Conservation (phyloP, 2,888 invertebrate species). For the Cerceris rybyensis region DNA sequence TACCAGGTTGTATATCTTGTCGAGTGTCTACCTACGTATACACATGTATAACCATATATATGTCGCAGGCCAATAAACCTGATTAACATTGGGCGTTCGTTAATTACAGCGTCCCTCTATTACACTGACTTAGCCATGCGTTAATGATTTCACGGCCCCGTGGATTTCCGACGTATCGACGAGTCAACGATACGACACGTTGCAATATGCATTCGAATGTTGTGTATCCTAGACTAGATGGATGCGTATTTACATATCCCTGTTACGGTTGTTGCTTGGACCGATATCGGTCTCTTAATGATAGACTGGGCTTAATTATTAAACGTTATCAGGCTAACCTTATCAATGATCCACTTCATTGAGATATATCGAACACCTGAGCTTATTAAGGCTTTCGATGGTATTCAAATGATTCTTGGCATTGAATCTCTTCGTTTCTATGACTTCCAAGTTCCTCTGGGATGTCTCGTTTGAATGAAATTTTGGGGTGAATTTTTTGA, state of each 20-base stretch:
- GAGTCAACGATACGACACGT: slow-evolving; percentile 50
- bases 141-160: slow-evolving; percentile 65
- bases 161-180: slow-evolving; percentile 52
- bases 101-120: slow-evolving; percentile 66
- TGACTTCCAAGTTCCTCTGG: too few relatives aligned
- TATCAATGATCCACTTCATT: slow-evolving; percentile 32
- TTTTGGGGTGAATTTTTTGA: too few relatives aligned
- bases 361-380: background rate
- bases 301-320: slow-evolving; percentile 47
- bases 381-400: background rate
- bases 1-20: slow-evolving; percentile 17
- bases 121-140: slow-evolving; percentile 65
- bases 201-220: slow-evolving; percentile 57
- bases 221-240: slow-evolving; percentile 35
- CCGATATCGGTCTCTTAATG: slow-evolving; percentile 46
- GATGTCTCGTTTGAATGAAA: too few relatives aligned
- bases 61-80: slow-evolving; percentile 67
- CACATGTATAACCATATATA: background rate
- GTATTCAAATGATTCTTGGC: too few relatives aligned
- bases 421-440: too few relatives aligned
- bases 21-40: slow-evolving; percentile 24
- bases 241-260: slow-evolving; percentile 46
- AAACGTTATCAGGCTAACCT: slow-evolving; percentile 21
- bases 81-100: slow-evolving; percentile 68
- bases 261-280: slow-evolving; percentile 5